A percentile compares a stretch with the other conserved stretches of the same genome.
phyloP scores from a whole-genome alignment of 2,888 invertebrate genomes.

The Cosmia pyralina region DNA sequence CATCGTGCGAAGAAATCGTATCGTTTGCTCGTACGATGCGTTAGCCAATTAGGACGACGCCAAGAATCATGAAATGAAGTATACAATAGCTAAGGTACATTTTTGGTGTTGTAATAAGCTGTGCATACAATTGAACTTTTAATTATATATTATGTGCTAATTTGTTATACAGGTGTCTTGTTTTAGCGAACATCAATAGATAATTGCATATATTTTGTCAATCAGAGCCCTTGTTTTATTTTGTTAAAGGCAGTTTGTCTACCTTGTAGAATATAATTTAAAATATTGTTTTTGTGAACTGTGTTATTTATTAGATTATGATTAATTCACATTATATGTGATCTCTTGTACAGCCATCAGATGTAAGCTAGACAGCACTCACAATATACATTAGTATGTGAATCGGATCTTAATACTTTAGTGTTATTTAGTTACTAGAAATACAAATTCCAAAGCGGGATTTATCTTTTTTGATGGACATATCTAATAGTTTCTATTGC shows the following conservation, averaged over 20 bases:
- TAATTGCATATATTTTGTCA: constrained; percentile 42
- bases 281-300: constrained; percentile 48
- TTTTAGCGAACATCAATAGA: constrained; percentile 52
- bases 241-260: constrained; percentile 67
- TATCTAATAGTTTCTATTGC: constrained; percentile 59
- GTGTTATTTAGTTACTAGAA: constrained; percentile 63
- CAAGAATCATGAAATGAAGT: constrained; percentile 53
- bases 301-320: constrained; percentile 56
- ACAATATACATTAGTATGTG: constrained; percentile 46
- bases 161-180: constrained; percentile 60
- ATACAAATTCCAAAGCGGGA: constrained; percentile 46
- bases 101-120: constrained; percentile 60
- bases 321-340: constrained; percentile 52
- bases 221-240: constrained; percentile 46
- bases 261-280: constrained; percentile 54
- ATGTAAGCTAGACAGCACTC: constrained; percentile 48
- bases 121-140: constrained; percentile 57
- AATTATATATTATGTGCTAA: constrained; percentile 34
- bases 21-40: no score
- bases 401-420: constrained; percentile 53
- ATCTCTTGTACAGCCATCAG: constrained; percentile 50
- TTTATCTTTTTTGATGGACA: constrained; percentile 53
- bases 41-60: no score
- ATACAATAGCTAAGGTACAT: constrained; percentile 62
- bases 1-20: no score